A percentile compares a stretch with the other conserved stretches of the same genome.
phyloP scores from a whole-genome alignment of 2,888 invertebrate genomes.

The Phyllotreta cruciferae region DNA sequence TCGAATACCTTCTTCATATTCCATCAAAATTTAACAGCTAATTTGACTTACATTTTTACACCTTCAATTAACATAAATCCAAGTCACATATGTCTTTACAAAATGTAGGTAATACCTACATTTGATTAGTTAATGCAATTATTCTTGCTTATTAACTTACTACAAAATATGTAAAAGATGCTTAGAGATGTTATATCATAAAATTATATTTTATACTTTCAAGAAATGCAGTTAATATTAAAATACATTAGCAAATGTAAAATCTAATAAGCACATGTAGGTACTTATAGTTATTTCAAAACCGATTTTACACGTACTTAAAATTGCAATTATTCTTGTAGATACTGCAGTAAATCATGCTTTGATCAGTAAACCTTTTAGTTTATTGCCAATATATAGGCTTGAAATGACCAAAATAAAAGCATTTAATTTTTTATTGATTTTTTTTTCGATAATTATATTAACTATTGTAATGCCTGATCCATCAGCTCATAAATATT shows the following conservation, averaged over 20 bases:
- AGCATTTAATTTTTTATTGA: slow-evolving; percentile 30
- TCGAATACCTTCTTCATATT: neutral
- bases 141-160: too few relatives aligned
- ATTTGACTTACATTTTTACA: too few relatives aligned
- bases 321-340: slow-evolving; percentile 30
- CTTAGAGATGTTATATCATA: too few relatives aligned
- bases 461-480: slow-evolving; percentile 30
- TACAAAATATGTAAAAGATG: too few relatives aligned
- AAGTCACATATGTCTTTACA: too few relatives aligned
- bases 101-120: too few relatives aligned
- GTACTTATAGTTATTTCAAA: slow-evolving; percentile 25
- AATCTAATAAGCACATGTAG: slow-evolving; percentile 6
- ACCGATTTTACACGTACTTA: slow-evolving; percentile 31
- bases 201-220: too few relatives aligned
- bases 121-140: too few relatives aligned
- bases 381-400: slow-evolving; percentile 30
- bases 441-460: slow-evolving; percentile 17
- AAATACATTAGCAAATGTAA: too few relatives aligned
- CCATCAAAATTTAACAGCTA: neutral
- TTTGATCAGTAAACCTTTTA: slow-evolving; percentile 31
- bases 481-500: slow-evolving; percentile 27
- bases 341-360: slow-evolving; percentile 26
- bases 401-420: slow-evolving; percentile 32
- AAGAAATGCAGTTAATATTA: too few relatives aligned
- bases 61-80: too few relatives aligned